Evolutionary conservation across 2,888 invertebrate species (phyloP), one percentile per base, ranked within the genome.

Genomic region (Drosophila rellima): DNA sequence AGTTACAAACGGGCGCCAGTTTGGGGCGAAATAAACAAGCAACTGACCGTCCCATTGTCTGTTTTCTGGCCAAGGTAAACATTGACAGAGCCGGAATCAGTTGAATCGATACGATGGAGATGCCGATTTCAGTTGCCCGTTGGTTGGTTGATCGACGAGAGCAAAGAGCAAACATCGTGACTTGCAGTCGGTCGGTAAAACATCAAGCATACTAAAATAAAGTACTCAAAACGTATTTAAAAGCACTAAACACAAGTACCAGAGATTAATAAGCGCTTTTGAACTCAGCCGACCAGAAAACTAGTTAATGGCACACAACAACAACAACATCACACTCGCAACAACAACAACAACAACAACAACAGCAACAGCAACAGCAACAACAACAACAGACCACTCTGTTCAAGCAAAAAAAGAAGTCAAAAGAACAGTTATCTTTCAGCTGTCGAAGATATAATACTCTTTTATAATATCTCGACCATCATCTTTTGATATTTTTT

Each of bases 201-300:
- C 89, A 89, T 90, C 87, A 90, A 90, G 82, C 76, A 63, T 79
- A 79, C 90, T 88, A 82, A 76, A 90, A 90, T 90, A 80, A 89
- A 90, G 90, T 90, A 87, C 88, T 91, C 90, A 90, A 90, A 88
- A 88, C 81, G 76, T 90, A 88, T 90, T 91, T 80, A 85, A 85
- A 91, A 87, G 83, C 82, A 88, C 84, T 85, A 89, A 87, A 83
- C 82, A 83, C 85, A 86, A 90, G 85, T 89, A 89, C 88, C 81
- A 84, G 77, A 89, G 90, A 90, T 91, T 91, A 91, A 88, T 90
- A 91, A 91, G 87, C 80, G 90, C 82, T 87, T 91, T 91, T 91
- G 91, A 91, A 91, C 82, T 91, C 89, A 81, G 82, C 91, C 91
- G 91, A 90, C 90, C 89, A 90, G 89, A 89, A 90, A 90, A 91